These are phyloP conservation scores for Cheirogaleus major DNA, from an alignment of 2,797 vertebrate genomes.

Conservation along the genomic window DNA sequence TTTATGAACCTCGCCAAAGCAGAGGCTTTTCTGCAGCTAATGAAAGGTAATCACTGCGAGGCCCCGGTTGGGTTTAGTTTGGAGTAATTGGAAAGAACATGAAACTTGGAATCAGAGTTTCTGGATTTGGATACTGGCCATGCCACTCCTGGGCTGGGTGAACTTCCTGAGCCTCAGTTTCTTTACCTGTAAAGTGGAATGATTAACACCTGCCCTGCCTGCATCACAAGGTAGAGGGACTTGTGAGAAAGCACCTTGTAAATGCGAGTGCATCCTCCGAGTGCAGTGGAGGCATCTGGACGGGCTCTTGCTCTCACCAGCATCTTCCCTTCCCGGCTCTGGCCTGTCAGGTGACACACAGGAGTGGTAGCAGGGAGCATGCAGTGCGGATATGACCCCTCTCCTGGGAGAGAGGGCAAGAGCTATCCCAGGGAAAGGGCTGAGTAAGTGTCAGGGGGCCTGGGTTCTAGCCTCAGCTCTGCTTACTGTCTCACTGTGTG, in stretches of 20 bases:
- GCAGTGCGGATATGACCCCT: neutral
- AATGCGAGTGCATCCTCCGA: neutral
- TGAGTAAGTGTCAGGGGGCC: neutral
- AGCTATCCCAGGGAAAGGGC: neutral
- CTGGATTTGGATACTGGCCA: neutral
- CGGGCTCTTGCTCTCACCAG: neutral
- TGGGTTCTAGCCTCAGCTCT: neutral
- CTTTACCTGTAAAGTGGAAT: neutral
- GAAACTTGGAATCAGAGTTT: slow-evolving; percentile 21
- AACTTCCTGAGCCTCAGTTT: neutral
- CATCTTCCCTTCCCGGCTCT: neutral
- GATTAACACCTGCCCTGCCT: neutral
- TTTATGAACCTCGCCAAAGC: slow-evolving; percentile 68
- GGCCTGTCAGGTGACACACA: neutral
- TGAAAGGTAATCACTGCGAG: slow-evolving; percentile 60
- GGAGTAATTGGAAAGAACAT: neutral
- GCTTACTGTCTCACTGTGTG: neutral
- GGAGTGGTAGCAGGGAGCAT: neutral
- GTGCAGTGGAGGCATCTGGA: rapidly evolving
- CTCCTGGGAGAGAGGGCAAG: neutral
- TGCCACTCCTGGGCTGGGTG: neutral
- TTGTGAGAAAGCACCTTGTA: neutral
- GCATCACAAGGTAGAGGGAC: neutral
- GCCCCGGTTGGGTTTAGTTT: neutral
- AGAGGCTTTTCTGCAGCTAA: slow-evolving; percentile 55